These are phyloP conservation scores for Anastrepha obliqua DNA, from an alignment of 1,140 invertebrate genomes.

Conservation along the genomic window DNA sequence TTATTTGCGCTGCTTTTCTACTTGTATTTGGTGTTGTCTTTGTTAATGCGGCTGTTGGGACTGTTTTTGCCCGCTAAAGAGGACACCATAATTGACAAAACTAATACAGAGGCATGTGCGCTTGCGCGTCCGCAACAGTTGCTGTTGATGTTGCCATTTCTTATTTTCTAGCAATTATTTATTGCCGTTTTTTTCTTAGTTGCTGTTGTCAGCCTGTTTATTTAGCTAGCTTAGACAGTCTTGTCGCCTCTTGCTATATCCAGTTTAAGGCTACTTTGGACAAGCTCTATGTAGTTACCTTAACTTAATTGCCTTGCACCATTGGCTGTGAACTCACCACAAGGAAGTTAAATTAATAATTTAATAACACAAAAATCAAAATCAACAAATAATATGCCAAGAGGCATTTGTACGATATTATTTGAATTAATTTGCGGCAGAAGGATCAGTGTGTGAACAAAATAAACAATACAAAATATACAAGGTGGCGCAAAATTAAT, in stretches of 20 bases:
- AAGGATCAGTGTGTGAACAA: no score
- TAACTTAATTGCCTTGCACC: neutral
- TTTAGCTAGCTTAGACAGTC: neutral
- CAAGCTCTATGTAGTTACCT: neutral
- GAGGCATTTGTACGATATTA: no score
- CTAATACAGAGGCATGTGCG: neutral
- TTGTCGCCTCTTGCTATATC: neutral
- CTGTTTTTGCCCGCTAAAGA: conserved; percentile 27
- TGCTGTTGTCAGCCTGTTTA: neutral
- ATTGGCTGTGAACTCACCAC: neutral
- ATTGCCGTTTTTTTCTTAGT: neutral
- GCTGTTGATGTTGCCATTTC: neutral
- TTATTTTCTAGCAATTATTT: neutral
- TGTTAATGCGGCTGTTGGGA: neutral
- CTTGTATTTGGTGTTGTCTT: neutral
- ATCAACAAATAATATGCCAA: neutral
- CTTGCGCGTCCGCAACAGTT: neutral
- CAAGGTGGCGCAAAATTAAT: no score
- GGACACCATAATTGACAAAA: conserved; percentile 53
- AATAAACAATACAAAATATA: no score
- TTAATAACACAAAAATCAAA: neutral
- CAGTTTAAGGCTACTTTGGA: neutral
- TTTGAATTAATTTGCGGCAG: no score
- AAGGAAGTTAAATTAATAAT: conserved; percentile 28
- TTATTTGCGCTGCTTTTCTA: neutral